These are phyloP conservation scores for Acanthisitta chloris DNA, from an alignment of 2,113 vertebrate species.

Conservation along the genomic window DNA sequence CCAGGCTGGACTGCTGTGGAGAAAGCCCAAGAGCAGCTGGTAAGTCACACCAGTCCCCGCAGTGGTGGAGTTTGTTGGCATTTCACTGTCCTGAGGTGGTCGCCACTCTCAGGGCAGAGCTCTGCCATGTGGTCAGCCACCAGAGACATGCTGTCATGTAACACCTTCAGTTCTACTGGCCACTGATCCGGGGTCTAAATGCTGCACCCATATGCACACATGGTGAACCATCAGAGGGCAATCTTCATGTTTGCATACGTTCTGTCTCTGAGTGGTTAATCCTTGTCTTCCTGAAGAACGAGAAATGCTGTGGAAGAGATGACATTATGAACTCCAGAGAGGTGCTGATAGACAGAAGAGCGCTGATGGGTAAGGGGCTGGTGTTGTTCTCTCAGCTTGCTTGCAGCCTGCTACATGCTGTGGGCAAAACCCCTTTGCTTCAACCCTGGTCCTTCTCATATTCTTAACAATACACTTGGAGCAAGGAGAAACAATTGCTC, in stretches of 20 bases:
- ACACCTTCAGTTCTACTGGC: not conserved
- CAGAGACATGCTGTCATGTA: rapidly evolving
- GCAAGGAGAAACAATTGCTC: not conserved
- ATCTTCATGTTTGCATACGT: not conserved
- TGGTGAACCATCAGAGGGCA: not conserved
- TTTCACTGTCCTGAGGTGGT: not conserved
- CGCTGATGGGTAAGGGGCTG: too few relatives aligned
- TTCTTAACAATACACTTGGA: not conserved
- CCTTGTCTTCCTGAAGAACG: not conserved
- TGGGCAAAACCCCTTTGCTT: not conserved
- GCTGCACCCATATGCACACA: rapidly evolving
- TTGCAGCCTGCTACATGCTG: not conserved
- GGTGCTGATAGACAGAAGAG: not conserved
- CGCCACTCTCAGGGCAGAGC: not conserved
- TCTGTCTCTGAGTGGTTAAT: not conserved
- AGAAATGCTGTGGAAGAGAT: not conserved
- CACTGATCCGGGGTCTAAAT: not conserved
- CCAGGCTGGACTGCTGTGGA: not conserved
- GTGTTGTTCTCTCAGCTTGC: not conserved
- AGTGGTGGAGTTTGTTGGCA: not conserved
- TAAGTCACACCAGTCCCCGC: rapidly evolving
- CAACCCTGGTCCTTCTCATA: not conserved
- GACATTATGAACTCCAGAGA: not conserved
- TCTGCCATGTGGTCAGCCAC: rapidly evolving
- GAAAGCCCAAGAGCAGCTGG: not conserved